Base-by-base conservation (phyloP, 2,888 invertebrate genomes). In the Eristalis arbustorum region DNA sequence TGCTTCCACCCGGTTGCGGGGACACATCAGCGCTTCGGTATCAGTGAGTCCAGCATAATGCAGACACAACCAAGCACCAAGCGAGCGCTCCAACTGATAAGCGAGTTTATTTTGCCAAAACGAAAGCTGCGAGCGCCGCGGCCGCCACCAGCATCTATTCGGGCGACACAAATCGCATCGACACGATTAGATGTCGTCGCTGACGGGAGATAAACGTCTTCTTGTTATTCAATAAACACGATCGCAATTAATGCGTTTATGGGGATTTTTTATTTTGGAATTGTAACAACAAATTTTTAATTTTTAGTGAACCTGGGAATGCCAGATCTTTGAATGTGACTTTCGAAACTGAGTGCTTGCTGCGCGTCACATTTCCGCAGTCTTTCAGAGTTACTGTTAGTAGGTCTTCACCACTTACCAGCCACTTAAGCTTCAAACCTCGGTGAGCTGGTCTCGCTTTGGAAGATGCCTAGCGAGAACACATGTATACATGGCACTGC, bases 21-120 rank as follows among this genome's bases (percentile, higher is more conserved):
- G 56, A 66, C 61, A 66, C 61, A 56, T 68, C 49, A 18, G 18
- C 10, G 49, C n/a, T 8, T 49, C 49, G 18, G 76, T 84, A 81
- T 84, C 84, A 84, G 76, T 63, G 13, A 59, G 34, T 34, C 59
- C 31, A 84, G 63, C 84, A 80, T 80, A 68, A 73, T 76, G 84
- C 72, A 81, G 63, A 84, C 49, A 59, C 75, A 72, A 72, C 49
- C 72, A 34, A 73, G 73, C 73, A 34, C 10, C 49, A 23, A 25
- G 59, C 25, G 59, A 59, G 37, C 37, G 23, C 59, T 59, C n/a
- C 8, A 4, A 25, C 59, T 59, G 59, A 59, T 59, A 59, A 59
- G 59, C 59, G 49, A 66, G 34, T 66, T 40, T 72, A 31, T 23
- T 31, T 71, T 28, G 63, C 4, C 34, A 11, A 11, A 49, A 31